Base-by-base conservation (phyloP, 2,888 invertebrate species). In the Cephonodes hylas region DNA sequence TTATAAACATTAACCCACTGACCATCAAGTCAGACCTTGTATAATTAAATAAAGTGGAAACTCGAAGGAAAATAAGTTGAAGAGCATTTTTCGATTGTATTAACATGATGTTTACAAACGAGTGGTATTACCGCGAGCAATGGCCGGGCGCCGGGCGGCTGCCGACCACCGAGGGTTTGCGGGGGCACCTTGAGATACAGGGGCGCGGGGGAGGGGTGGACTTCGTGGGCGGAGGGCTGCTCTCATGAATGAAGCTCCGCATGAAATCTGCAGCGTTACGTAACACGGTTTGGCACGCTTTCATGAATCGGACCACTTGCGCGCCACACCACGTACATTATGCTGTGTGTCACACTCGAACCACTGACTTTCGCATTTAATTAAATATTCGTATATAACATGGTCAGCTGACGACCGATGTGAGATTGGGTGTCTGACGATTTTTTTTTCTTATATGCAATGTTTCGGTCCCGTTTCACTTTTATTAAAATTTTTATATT, bases 211-310 rank as follows among this genome's bases (percentile, higher is more conserved):
- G 44, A 44, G 5, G 25, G 18, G 42, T 3, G 34, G 42, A 13
- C 34, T 65, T 25, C 61, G 61, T 63, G 58, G 64, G 64, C 62
- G 62, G 63, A 61, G 61, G 64, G 60, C 61, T 59, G 61, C 62
- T 64, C 72, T 83, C 72, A 76, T 86, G 85, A 86, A 87, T 85
- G 87, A 72, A 79, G 66, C 80, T 70, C 82, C 84, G 84, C 86
- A 84, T 83, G 81, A 76, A 79, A 83, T 81, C 86, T 86, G 87
- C 87, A 87, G 70, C 75, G 76, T 88, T 86, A 86, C 79, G 81
- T 86, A 87, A 88, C 73, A 64, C 59, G 59, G 68, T 77, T 80
- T 85, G 84, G 85, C 85, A 82, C 78, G 74, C 68, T 74, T 77
- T 76, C 77, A 68, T 77, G 65, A 27, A 44, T 53, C 53, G 38